phyloP scores from a whole-genome alignment of 2,888 invertebrate species.

The Tenthredo amoena region DNA sequence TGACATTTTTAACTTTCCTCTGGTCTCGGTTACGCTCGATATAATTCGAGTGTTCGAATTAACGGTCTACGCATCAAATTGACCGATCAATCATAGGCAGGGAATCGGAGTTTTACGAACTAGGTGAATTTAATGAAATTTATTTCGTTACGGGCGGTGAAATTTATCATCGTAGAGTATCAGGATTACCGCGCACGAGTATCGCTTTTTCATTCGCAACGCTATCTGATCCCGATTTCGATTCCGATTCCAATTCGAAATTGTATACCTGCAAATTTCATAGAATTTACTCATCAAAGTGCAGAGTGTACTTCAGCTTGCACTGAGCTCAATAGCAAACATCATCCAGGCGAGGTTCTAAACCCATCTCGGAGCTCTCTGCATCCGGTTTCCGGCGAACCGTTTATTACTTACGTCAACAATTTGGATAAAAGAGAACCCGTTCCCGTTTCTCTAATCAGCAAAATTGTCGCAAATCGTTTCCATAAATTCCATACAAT shows the following conservation, averaged over 20 bases:
- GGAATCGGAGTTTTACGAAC: not conserved
- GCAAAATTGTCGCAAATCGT: not conserved
- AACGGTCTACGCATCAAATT: not conserved
- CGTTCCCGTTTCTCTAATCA: not conserved
- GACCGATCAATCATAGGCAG: conserved; percentile 6
- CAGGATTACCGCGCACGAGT: not conserved
- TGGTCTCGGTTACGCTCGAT: not conserved
- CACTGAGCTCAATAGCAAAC: conserved; percentile 5
- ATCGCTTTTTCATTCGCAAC: not conserved
- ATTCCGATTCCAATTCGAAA: not conserved
- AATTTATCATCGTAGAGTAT: conserved; percentile 6
- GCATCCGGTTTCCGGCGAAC: not conserved
- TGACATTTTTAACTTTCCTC: not conserved
- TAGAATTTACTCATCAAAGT: conserved; percentile 22
- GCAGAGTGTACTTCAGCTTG: not conserved
- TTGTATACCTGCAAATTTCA: not conserved
- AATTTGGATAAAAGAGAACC: not conserved
- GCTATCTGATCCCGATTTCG: conserved; percentile 14
- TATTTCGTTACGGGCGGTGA: not conserved
- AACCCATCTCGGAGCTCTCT: not conserved
- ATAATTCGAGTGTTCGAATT: not conserved
- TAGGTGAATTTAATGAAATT: conserved; percentile 14
- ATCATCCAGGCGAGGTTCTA: not conserved
- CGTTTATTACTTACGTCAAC: not conserved
- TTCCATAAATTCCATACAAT: not conserved